Conservation (phyloP, 2,113 vertebrate genomes). For the Cyphomyrus plagiostoma region DNA sequence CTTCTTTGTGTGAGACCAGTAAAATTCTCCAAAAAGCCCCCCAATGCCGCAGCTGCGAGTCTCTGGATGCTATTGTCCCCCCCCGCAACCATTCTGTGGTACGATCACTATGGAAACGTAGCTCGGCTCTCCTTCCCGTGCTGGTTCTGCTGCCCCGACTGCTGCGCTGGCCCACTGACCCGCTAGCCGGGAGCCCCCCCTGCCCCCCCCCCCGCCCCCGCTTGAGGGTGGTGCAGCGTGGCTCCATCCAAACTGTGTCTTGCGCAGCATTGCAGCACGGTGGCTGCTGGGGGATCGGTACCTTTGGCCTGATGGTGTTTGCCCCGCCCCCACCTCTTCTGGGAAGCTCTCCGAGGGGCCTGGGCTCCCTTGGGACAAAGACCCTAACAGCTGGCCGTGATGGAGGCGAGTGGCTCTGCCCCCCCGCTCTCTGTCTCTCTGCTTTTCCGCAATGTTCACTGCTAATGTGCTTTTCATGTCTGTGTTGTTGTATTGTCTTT, state of each 20-base stretch:
- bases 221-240: not conserved
- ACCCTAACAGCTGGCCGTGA: not conserved
- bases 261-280: not conserved
- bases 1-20: not conserved
- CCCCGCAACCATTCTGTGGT: not conserved
- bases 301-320: not conserved
- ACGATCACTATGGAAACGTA: not conserved
- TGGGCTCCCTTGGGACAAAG: slow-evolving; percentile 15
- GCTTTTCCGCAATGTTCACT: slow-evolving; percentile 12
- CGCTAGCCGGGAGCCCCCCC: not conserved
- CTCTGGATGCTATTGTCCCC: not conserved
- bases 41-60: not conserved
- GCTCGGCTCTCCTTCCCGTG: not conserved
- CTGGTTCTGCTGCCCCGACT: not conserved
- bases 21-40: not conserved
- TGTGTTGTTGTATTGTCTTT: slow-evolving; percentile 12
- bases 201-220: not conserved
- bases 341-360: not conserved
- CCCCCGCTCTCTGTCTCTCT: not conserved
- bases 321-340: not conserved
- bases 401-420: slow-evolving; percentile 17
- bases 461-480: slow-evolving; percentile 1
- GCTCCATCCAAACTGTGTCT: not conserved
- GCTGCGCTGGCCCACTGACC: not conserved
- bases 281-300: not conserved